Conservation (phyloP, 2,888 invertebrate species). For the Torymus auratus region DNA sequence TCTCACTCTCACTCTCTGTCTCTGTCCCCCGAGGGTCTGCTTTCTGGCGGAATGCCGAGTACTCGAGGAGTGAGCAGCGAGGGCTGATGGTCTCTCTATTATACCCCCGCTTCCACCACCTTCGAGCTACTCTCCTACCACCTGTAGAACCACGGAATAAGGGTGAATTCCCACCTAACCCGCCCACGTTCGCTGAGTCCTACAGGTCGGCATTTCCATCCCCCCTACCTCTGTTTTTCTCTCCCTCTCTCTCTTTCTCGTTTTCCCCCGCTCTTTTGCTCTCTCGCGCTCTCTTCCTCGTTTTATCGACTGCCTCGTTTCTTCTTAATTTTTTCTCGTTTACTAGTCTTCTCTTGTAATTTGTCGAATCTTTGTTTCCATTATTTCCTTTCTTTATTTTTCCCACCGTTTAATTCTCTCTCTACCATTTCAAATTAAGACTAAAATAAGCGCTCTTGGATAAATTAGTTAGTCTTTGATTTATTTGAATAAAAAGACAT, state of each 20-base stretch:
- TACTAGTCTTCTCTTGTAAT: constrained; percentile 29
- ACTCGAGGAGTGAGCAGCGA: constrained; percentile 68
- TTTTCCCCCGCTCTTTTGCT: constrained; percentile 36
- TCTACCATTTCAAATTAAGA: neutral
- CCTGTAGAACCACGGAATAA: constrained; percentile 64
- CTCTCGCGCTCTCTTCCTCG: constrained; percentile 1
- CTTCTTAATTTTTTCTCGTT: constrained; percentile 41
- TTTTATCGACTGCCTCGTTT: constrained; percentile 19
- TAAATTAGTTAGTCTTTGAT: too few relatives aligned
- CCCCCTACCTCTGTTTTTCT: neutral
- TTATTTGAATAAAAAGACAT: too few relatives aligned
- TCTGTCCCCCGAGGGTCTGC: constrained; percentile 25
- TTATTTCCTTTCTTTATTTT: constrained; percentile 7
- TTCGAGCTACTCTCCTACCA: constrained; percentile 66
- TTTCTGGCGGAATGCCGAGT: constrained; percentile 65
- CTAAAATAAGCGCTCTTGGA: neutral
- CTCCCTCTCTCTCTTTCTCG: constrained; percentile 28
- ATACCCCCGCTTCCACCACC: constrained; percentile 70
- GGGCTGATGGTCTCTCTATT: constrained; percentile 73
- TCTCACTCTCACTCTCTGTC: neutral
- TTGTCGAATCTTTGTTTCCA: constrained; percentile 21
- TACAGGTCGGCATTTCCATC: constrained; percentile 49
- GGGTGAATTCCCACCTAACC: constrained; percentile 61
- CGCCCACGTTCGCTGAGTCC: constrained; percentile 49
- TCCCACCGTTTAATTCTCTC: neutral